Conservation (phyloP, 1,140 invertebrate genomes). For the Drosophila subpulchrella region DNA sequence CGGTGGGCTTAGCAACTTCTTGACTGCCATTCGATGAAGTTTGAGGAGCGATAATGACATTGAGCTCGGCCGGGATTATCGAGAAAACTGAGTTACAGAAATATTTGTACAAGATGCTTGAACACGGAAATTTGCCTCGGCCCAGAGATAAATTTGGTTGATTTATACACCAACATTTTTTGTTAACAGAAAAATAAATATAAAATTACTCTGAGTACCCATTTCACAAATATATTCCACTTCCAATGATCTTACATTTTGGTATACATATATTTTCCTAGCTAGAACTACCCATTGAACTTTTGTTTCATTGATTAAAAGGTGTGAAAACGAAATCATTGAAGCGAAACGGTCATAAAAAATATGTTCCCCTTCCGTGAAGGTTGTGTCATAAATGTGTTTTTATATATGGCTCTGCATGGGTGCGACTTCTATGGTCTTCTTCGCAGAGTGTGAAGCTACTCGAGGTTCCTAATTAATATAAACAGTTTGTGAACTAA, state of each 20-base stretch:
- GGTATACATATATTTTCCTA: neutral
- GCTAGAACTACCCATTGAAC: neutral
- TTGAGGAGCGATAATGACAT: constrained; percentile 37
- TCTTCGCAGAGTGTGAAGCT: constrained; percentile 38
- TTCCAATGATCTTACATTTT: too few species aligned
- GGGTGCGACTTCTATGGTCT: constrained; percentile 38
- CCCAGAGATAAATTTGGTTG: neutral
- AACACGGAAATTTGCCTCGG: neutral
- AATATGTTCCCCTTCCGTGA: constrained; percentile 13
- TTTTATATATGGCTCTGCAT: constrained; percentile 19
- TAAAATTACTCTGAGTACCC: too few species aligned
- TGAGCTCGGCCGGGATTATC: constrained; percentile 24
- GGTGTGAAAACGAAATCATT: constrained; percentile 52
- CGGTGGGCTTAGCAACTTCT: constrained; percentile 36
- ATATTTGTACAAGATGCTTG: constrained; percentile 1
- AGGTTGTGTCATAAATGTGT: constrained; percentile 42
- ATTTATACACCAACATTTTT: too few species aligned
- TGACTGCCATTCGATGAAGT: constrained; percentile 28
- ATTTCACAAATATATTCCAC: too few species aligned
- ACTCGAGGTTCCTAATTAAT: constrained; percentile 53
- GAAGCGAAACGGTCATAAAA: constrained; percentile 39
- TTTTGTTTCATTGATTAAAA: constrained; percentile 36
- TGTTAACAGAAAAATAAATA: too few species aligned
- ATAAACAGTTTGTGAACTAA: constrained; percentile 54
- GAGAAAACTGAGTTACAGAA: constrained; percentile 1